These are phyloP conservation scores for Pipistrellus pipistrellus DNA, from an alignment of 2,797 vertebrate genomes.

Conservation along the genomic window DNA sequence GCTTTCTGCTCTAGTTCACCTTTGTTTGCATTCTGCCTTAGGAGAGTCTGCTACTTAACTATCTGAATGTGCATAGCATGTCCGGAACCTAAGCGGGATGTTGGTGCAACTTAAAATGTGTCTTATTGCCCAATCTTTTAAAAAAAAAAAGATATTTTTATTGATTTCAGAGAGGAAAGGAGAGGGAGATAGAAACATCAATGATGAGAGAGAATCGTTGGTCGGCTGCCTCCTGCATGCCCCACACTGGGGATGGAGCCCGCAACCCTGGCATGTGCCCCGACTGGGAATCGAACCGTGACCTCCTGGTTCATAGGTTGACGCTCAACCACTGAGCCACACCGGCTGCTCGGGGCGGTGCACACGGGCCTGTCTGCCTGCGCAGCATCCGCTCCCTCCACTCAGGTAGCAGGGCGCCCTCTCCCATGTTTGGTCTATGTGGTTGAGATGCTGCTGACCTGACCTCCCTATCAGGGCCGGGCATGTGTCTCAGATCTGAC, in stretches of 20 bases:
- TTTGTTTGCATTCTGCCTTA: not conserved
- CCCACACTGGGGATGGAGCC: too few relatives aligned
- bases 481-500: not conserved
- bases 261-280: too few relatives aligned
- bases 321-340: too few relatives aligned
- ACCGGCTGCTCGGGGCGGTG: not conserved
- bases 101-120: not conserved
- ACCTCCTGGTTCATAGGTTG: too few relatives aligned
- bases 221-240: too few relatives aligned
- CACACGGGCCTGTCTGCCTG: accelerated
- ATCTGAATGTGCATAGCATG: not conserved
- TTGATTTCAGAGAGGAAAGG: too few relatives aligned
- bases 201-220: too few relatives aligned
- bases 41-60: not conserved
- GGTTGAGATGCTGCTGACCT: not conserved
- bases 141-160: too few relatives aligned
- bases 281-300: too few relatives aligned
- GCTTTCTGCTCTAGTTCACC: not conserved
- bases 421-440: not conserved
- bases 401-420: accelerated
- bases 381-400: too few relatives aligned
- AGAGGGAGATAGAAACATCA: too few relatives aligned
- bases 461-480: not conserved
- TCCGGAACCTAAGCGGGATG: not conserved
- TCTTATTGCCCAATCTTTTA: not conserved